Evolutionary conservation across 2,888 invertebrate genomes (phyloP), one percentile per base, ranked within the genome.

Genomic region (Eustalomyia histrio): DNA sequence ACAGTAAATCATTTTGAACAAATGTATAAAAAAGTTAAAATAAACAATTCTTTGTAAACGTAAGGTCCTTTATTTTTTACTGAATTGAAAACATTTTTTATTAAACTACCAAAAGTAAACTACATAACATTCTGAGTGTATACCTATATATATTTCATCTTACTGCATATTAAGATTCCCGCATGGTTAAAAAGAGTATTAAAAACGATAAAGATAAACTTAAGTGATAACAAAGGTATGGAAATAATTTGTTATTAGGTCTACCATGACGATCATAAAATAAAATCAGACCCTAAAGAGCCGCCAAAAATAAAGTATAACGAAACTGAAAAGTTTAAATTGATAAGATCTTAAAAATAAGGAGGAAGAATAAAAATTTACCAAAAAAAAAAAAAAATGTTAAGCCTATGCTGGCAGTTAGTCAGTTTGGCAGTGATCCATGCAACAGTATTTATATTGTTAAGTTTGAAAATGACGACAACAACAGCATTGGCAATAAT

Each of bases 251-350:
- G 33, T 78, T 71, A 47, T 61, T 16, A 57, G 60, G 21, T 74
- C 67, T 75, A 64, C 73, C 65, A 29, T 64, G 50, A 74, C 63
- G 29, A 50, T 55, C 61, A 43, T 39, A 47, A 9, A 39, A 80
- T 24, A 60, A 68, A 76, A 52, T 35, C 35, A 76, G 57, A 71
- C 74, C 73, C 74, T 57, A 57, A 65, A 81, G 81, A 81, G 74
- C 76, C 76, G 78, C 65, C 76, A 78, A 80, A 76, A 73, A 55
- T 64, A 29, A 60, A 71, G 71, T 57, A 69, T 78, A 81, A 72
- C 67, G 67, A 50, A 74, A 71, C 61, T 71, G 1, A 29, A 69
- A 53, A 76, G n/a, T 29, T 47, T 55, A 60, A 18, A 35, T 12
- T 67, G 81, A 81, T 81, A 78, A 75, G 52, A 81, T 81, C 78